Evolutionary conservation across 2,113 vertebrate genomes (phyloP), one percentile per base, ranked within the genome.

Genomic region (Fulica atra): DNA sequence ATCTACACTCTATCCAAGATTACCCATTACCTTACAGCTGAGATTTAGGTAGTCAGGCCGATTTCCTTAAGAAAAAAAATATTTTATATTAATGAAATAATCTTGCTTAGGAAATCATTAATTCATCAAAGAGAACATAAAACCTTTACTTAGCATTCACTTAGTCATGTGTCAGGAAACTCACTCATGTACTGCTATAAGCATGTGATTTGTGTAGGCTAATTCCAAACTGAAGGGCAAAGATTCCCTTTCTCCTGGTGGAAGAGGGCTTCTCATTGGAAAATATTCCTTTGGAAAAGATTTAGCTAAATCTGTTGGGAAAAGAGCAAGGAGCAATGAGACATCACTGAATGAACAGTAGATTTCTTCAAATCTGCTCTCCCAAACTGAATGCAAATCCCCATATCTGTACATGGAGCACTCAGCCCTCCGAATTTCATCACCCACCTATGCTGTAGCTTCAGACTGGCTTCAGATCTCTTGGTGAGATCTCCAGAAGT

Each of bases 71-170:
- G 59, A 61, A 91, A 91, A 81, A 89, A 65, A 7, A 20, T 2
- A 26, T 53, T 92, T 85, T 93, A 65, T 12, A 77, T 70, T 80
- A 53, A 92, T 73, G 15, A 81, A 96, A 83, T 70, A 80, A 80
- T 66, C 14, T 83, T 83, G 8, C 19, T 95, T 80, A 51, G 17
- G 9, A 70, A 81, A 90, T 77, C 3, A 77, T 79, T 54, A 81
- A 73, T 65, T 90, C 13, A 54, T 63, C 31, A 76, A 23, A 65
- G 11, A 73, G 46, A 86, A 16, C 31, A 11, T 28, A 69, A 76
- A 44, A 79, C 8, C 8, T 72, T 76, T 48, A 51, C 12, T 85
- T 81, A 50, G 2, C 29, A 24, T 90, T 90, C 89, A 74, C 35
- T 71, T 59, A 53, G 50, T 38, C 20, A 31, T 2, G 10, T 40